Evolutionary conservation across 2,888 invertebrate species (phyloP).

Genomic region (Hypsopygia costalis): DNA sequence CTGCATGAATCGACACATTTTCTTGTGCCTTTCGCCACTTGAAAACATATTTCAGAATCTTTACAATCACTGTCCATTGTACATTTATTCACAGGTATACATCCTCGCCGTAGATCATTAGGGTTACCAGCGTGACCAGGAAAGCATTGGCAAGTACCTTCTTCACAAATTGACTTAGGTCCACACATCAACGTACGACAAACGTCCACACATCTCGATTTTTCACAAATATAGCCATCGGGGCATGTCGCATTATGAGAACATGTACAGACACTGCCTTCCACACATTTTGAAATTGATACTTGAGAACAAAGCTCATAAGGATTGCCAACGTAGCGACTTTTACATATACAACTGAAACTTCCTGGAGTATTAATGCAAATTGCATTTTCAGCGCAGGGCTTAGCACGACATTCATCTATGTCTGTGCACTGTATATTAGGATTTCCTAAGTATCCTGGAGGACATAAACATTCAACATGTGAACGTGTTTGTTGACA

Average conservation of each 20-base stretch:
- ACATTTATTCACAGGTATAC: constrained; percentile 87
- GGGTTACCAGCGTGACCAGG: constrained; percentile 89
- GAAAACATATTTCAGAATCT: constrained; percentile 93
- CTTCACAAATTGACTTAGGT: constrained; percentile 89
- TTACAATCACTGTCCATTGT: constrained; percentile 90
- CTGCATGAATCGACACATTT: constrained; percentile 94
- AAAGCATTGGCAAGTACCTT: constrained; percentile 89
- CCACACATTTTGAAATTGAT: constrained; percentile 84
- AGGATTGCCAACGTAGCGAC: constrained; percentile 92
- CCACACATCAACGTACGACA: constrained; percentile 90
- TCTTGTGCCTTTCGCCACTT: constrained; percentile 87
- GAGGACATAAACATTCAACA: constrained; percentile 90
- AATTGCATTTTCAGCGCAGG: constrained; percentile 91
- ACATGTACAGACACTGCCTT: constrained; percentile 86
- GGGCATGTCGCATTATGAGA: constrained; percentile 87
- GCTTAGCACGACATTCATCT: constrained; percentile 89
- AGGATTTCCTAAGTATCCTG: constrained; percentile 92
- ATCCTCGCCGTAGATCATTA: constrained; percentile 84
- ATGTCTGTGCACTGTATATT: constrained; percentile 92
- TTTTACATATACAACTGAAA: constrained; percentile 94
- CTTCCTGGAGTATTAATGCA: constrained; percentile 95
- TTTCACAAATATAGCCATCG: constrained; percentile 86
- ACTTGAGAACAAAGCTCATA: constrained; percentile 89
- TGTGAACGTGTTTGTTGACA: constrained; percentile 88
- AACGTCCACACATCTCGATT: constrained; percentile 87